phyloP scores from a whole-genome alignment of 2,888 invertebrate genomes.

The Automeris io region DNA sequence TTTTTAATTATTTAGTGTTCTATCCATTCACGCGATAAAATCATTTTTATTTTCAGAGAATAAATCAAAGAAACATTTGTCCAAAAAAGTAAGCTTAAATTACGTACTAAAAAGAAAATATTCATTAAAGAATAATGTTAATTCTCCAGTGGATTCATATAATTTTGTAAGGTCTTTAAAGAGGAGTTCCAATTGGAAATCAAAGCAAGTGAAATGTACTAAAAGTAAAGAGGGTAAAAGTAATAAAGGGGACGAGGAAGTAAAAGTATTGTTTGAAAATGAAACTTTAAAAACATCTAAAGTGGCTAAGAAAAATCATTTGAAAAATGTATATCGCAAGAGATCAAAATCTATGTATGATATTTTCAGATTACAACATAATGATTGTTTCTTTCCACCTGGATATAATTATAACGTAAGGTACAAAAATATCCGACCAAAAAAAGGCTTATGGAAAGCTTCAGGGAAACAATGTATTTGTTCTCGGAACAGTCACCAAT shows the following conservation, averaged over 20 bases:
- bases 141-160: neutral
- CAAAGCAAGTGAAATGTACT: constrained; percentile 2
- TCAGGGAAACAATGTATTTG: neutral
- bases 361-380: constrained; percentile 21
- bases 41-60: constrained; percentile 14
- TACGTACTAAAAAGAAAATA: constrained; percentile 7
- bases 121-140: neutral
- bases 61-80: constrained; percentile 7
- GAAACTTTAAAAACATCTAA: constrained; percentile 5
- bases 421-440: constrained; percentile 7
- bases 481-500: neutral
- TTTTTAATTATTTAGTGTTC: no score
- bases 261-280: constrained; percentile 17
- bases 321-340: neutral
- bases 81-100: constrained; percentile 12
- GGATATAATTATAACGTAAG: constrained; percentile 13
- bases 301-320: neutral
- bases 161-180: neutral
- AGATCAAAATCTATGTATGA: constrained; percentile 11
- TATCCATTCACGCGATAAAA: no score
- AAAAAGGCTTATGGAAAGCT: neutral
- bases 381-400: constrained; percentile 8
- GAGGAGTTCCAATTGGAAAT: neutral
- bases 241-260: constrained; percentile 4
- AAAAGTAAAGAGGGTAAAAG: neutral